Conservation (phyloP, 2,797 vertebrate genomes). For the Alectoris magna region DNA sequence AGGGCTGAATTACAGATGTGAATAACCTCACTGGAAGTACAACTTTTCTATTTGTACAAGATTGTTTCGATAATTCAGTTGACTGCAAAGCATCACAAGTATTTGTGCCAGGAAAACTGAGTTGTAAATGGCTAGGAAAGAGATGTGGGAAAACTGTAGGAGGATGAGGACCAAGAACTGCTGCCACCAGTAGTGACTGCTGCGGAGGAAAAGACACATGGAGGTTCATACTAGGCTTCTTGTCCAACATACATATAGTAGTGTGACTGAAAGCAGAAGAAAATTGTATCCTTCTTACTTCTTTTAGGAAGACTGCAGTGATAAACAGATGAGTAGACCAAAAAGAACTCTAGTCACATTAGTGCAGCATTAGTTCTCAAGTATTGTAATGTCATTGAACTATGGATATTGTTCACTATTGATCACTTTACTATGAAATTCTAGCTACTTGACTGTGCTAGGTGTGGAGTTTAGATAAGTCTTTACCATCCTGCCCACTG, state of each 20-base stretch:
- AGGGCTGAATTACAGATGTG: background rate
- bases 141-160: background rate
- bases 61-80: background rate
- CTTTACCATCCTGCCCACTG: background rate
- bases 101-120: background rate
- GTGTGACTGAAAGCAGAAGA: background rate
- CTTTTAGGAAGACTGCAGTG: background rate
- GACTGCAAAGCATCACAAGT: background rate
- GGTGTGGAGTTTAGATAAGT: background rate
- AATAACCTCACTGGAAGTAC: background rate
- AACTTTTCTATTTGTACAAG: background rate
- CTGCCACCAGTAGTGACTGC: background rate
- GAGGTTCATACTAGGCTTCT: background rate
- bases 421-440: background rate
- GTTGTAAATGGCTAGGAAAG: background rate
- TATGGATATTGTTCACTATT: fast-evolving
- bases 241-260: background rate
- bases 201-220: background rate
- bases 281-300: background rate
- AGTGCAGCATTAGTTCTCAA: background rate
- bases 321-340: background rate
- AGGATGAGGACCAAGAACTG: background rate
- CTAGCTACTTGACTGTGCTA: fast-evolving
- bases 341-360: background rate
- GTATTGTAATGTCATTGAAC: background rate